Percentiles rank a stretch among this genome's conserved stretches.
Conservation (phyloP, 2,113 vertebrate species). For the Azemiops feae region DNA sequence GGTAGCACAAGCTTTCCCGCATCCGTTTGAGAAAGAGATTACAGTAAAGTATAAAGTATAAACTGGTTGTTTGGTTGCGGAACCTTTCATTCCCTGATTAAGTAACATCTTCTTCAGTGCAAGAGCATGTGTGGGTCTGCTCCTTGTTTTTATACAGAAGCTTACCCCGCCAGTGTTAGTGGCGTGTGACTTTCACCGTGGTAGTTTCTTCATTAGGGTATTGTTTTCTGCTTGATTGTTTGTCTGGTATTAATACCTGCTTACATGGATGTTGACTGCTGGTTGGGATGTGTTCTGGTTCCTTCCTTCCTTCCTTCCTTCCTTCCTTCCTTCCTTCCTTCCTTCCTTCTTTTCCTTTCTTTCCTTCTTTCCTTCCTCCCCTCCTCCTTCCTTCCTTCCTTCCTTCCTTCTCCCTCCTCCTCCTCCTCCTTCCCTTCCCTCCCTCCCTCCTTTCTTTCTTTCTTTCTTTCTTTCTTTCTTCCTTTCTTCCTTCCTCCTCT, state of each 20-base stretch:
- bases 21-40: background rate
- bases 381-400: too few relatives aligned
- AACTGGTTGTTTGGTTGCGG: background rate
- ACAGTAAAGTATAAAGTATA: background rate
- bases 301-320: background rate
- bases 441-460: too few relatives aligned
- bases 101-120: background rate
- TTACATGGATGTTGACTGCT: background rate
- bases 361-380: too few relatives aligned
- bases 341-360: too few relatives aligned
- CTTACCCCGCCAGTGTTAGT: background rate
- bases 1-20: background rate
- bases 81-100: background rate
- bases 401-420: too few relatives aligned
- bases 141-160: background rate
- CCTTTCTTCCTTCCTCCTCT: too few relatives aligned
- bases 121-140: background rate
- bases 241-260: background rate
- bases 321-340: too few relatives aligned
- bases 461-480: accelerated
- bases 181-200: background rate
- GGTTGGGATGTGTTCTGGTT: background rate
- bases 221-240: background rate
- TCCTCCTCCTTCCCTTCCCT: too few relatives aligned
- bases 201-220: background rate